Conservation (phyloP, 2,113 vertebrate genomes). For the Gasterosteus nipponicus region DNA sequence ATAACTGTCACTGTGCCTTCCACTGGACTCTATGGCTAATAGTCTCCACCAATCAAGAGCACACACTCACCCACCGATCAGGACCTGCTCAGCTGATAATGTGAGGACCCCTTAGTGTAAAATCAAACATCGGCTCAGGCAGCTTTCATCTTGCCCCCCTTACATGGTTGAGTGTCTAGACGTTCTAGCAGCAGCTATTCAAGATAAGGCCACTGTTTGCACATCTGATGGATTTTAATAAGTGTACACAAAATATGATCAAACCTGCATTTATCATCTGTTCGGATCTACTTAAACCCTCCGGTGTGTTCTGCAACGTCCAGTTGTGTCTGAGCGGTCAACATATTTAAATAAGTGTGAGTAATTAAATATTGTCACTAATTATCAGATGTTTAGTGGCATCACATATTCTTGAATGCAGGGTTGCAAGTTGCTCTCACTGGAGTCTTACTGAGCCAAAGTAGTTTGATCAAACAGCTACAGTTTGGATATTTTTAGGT, state of each 20-base stretch:
- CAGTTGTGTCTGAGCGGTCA: conserved; percentile 5
- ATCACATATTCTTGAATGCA: conserved; percentile 7
- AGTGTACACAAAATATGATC: not conserved
- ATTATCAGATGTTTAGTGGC: conserved; percentile 13
- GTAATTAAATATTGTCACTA: conserved; percentile 14
- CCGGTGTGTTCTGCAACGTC: conserved; percentile 15
- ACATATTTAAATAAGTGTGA: not conserved
- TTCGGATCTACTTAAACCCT: conserved; percentile 21
- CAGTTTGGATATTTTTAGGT: not conserved
- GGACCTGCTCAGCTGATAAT: not conserved
- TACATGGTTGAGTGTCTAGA: not conserved
- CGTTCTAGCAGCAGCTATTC: not conserved
- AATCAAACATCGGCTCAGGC: not conserved
- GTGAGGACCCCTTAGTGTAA: not conserved
- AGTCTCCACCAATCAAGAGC: not conserved
- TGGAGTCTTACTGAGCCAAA: not conserved
- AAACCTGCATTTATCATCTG: conserved; percentile 7
- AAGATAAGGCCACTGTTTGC: not conserved
- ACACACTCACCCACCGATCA: not conserved
- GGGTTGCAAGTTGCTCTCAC: not conserved
- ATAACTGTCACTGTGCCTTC: not conserved
- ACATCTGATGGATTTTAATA: not conserved
- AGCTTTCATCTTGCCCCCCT: not conserved
- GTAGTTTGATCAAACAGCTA: not conserved
- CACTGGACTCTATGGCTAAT: not conserved